These are phyloP conservation scores for Scytalopus superciliaris DNA, from an alignment of 2,113 vertebrate species.

Conservation along the genomic window DNA sequence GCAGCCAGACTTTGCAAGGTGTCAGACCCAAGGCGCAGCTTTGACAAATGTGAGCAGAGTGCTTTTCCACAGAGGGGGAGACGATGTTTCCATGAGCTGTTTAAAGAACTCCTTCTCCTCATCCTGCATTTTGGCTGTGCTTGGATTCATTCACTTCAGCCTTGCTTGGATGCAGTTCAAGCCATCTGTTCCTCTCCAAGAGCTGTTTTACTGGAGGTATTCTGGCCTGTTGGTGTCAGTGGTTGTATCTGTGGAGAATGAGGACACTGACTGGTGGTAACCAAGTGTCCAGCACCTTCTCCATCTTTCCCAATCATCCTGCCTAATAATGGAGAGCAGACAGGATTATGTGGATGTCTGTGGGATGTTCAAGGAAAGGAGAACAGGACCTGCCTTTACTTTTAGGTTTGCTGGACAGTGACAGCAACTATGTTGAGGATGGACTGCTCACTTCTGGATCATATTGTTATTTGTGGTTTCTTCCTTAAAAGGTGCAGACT, in stretches of 20 bases:
- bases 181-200: conserved; percentile 53
- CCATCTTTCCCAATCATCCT: not conserved
- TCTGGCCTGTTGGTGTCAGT: not conserved
- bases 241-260: not conserved
- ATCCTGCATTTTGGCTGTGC: not conserved
- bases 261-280: not conserved
- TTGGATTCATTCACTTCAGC: conserved; percentile 33
- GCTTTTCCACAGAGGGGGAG: not conserved
- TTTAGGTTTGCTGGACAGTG: not conserved
- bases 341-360: not conserved
- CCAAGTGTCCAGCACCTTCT: not conserved
- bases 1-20: conserved; percentile 32
- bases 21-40: conserved; percentile 36
- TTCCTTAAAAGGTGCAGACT: not conserved
- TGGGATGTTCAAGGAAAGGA: not conserved
- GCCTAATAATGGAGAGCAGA: not conserved
- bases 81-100: not conserved
- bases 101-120: conserved; percentile 13
- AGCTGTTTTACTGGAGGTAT: conserved; percentile 15
- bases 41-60: not conserved
- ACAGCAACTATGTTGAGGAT: accelerated
- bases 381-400: not conserved
- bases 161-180: conserved; percentile 42
- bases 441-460: not conserved
- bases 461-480: not conserved